A percentile compares a stretch with the other conserved stretches of the same genome.
Evolutionary conservation across 2,888 invertebrate genomes (phyloP).

Genomic region (Andrena praecox): DNA sequence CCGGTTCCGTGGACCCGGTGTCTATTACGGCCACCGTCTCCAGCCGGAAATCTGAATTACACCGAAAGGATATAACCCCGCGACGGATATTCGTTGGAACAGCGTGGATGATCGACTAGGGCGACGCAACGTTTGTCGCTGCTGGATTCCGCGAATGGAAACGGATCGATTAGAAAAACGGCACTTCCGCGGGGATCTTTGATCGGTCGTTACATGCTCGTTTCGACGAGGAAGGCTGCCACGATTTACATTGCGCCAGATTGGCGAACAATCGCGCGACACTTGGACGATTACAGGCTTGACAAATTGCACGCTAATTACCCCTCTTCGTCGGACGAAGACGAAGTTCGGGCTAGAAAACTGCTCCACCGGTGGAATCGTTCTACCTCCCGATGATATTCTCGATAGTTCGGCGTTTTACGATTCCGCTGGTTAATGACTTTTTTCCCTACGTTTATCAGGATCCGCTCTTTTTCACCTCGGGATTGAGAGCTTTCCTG

Average conservation of each 20-base stretch:
- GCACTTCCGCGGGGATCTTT: background rate
- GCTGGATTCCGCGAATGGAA: background rate
- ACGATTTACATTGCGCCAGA: conserved; percentile 44
- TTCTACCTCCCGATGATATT: background rate
- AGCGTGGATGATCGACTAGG: background rate
- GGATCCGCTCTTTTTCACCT: background rate
- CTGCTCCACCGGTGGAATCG: background rate
- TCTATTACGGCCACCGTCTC: conserved; percentile 23
- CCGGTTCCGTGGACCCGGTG: conserved; percentile 31
- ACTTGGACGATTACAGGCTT: conserved; percentile 44
- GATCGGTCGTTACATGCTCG: conserved; percentile 6
- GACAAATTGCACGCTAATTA: conserved; percentile 76
- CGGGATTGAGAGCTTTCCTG: too few relatives aligned
- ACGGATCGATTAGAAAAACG: background rate
- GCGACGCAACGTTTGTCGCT: background rate
- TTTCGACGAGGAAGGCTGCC: background rate
- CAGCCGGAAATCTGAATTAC: conserved; percentile 37
- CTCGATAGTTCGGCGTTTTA: background rate
- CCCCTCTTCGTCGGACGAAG: conserved; percentile 56
- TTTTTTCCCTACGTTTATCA: background rate
- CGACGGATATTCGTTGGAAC: background rate
- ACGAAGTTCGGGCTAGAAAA: background rate
- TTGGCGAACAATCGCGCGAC: conserved; percentile 49
- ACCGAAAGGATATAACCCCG: background rate
- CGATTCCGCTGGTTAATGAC: background rate